phyloP scores from a whole-genome alignment of 2,797 vertebrate genomes.

The Pygocentrus nattereri region DNA sequence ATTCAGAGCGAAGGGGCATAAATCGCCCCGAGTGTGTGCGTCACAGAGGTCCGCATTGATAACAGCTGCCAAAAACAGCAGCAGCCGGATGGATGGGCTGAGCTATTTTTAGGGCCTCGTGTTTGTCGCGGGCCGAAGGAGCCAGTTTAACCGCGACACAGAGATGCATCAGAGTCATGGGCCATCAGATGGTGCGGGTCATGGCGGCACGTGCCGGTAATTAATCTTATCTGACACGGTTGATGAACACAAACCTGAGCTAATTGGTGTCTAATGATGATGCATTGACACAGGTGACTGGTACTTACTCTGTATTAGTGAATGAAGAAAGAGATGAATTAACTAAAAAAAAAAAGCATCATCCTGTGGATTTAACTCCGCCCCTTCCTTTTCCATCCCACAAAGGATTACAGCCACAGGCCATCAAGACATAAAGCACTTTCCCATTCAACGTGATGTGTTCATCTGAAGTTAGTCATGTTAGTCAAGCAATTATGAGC shows the following conservation, averaged over 20 bases:
- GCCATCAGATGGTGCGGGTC: slow-evolving; percentile 41
- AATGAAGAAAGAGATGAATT: slow-evolving; percentile 1
- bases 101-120: slow-evolving; percentile 77
- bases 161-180: slow-evolving; percentile 52
- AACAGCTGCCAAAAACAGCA: slow-evolving; percentile 80
- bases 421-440: not conserved
- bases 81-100: slow-evolving; percentile 67
- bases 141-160: slow-evolving; percentile 46
- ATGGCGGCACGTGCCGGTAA: slow-evolving; percentile 28
- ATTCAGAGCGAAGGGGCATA: slow-evolving; percentile 66
- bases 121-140: slow-evolving; percentile 66
- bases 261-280: slow-evolving; percentile 52
- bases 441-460: slow-evolving; percentile 4
- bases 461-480: not conserved
- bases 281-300: slow-evolving; percentile 19
- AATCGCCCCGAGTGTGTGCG: slow-evolving; percentile 68
- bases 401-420: not conserved
- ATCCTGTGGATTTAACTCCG: not conserved
- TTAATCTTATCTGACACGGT: slow-evolving; percentile 50
- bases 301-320: not conserved
- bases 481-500: not conserved
- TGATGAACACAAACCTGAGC: slow-evolving; percentile 50
- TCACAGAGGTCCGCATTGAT: slow-evolving; percentile 78
- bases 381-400: not conserved
- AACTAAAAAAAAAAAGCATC: not conserved